Evolutionary conservation across 2,113 vertebrate genomes (phyloP), one percentile per base, ranked within the genome.

Genomic region (Gulo gulo): DNA sequence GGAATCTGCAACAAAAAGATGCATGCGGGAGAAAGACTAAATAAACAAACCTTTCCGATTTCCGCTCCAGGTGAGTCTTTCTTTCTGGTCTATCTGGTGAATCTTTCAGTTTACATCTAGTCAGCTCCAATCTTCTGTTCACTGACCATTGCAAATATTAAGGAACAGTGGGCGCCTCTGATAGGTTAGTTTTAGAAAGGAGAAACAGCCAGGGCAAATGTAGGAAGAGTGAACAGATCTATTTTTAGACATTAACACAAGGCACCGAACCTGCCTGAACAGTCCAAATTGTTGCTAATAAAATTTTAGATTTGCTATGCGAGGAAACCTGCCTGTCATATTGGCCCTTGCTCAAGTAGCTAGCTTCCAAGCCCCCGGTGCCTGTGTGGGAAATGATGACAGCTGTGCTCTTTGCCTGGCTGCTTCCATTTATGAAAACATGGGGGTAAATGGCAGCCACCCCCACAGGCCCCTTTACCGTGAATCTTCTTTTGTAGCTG

Each of bases 381-480:
- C 61, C 21, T 94, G 63, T 92, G 81, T 76, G 80, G 61, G 71
- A 87, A 78, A 90, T 73, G 55, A 87, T 91, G 94, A 97, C 97
- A 95, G 87, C 95, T 98, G 95, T 88, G 87, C 79, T 95, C 79
- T 93, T 89, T 95, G 95, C 96, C 94, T 95, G 97, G 63, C 80
- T 96, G 95, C 94, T 84, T 97, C 90, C 87, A 39, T 92, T 97
- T 97, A 83, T 94, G 94, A 97, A 98, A 98, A 97, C 95, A 84
- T 83, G 74, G 89, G 90, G 61, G 90, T 89, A 96, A 87, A 88
- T 91, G 81, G 69, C 85, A 92, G 84, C 57, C 34, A 81, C 76
- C 96, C 95, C 84, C 74, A 74, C 4, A 96, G 86, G 83, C 45
- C 88, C 39, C 61, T 96, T 95, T 71, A 94, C 74, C 61, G 31